Evolutionary conservation across 2,113 vertebrate genomes (phyloP).

Genomic region (Hippocampus zosterae): DNA sequence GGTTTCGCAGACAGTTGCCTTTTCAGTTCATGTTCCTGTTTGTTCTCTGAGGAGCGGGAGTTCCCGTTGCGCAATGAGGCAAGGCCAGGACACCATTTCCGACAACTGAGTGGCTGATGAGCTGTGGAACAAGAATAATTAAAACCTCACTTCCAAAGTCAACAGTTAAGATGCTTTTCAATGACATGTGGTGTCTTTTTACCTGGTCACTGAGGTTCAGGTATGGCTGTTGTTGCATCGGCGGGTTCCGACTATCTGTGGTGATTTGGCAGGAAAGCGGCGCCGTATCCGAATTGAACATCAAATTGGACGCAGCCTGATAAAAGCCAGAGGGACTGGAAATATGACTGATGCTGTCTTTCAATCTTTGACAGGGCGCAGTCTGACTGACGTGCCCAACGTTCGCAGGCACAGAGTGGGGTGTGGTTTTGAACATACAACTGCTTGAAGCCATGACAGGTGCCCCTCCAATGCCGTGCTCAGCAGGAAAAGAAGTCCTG

Average conservation of each 20-base stretch:
- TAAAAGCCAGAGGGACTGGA: slow-evolving; percentile 41
- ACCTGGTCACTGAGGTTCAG: slow-evolving; percentile 49
- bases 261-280: slow-evolving; percentile 17
- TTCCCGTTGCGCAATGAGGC: slow-evolving; percentile 43
- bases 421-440: slow-evolving; percentile 30
- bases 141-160: not conserved
- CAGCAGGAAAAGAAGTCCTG: slow-evolving; percentile 32
- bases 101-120: slow-evolving; percentile 46
- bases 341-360: slow-evolving; percentile 19
- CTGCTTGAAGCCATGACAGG: slow-evolving; percentile 22
- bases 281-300: slow-evolving; percentile 31
- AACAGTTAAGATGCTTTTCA: not conserved
- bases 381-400: slow-evolving; percentile 17
- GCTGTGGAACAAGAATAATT: slow-evolving; percentile 39
- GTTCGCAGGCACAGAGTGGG: slow-evolving; percentile 3
- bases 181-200: not conserved
- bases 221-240: slow-evolving; percentile 30
- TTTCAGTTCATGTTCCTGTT: slow-evolving; percentile 33
- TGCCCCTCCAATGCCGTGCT: not conserved
- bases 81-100: slow-evolving; percentile 43
- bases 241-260: slow-evolving; percentile 16
- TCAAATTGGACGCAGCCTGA: slow-evolving; percentile 17
- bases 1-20: slow-evolving; percentile 25
- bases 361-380: slow-evolving; percentile 11
- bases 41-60: slow-evolving; percentile 57